phyloP scores from a whole-genome alignment of 2,888 invertebrate genomes.

The Aphrophora alni region DNA sequence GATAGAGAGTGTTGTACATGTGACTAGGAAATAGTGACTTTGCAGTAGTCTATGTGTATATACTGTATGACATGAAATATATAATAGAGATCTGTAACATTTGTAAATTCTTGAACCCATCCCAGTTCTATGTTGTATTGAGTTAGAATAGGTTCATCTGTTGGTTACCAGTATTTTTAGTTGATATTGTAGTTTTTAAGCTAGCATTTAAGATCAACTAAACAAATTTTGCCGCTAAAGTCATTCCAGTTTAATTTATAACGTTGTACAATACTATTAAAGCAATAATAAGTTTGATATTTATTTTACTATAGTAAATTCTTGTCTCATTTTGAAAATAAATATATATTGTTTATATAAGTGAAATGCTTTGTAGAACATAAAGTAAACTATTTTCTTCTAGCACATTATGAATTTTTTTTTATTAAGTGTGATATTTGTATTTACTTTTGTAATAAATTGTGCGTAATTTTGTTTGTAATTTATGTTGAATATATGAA shows the following conservation, averaged over 20 bases:
- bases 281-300: neutral
- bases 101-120: neutral
- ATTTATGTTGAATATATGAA: neutral
- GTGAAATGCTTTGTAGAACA: neutral
- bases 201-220: neutral
- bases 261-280: neutral
- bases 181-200: neutral
- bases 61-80: neutral
- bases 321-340: too few species aligned
- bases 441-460: neutral
- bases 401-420: neutral
- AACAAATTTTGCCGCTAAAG: neutral
- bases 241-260: neutral
- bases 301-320: too few species aligned
- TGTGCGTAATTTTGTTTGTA: neutral
- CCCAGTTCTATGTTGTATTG: neutral
- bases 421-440: neutral
- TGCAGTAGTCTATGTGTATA: neutral
- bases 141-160: neutral
- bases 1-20: neutral
- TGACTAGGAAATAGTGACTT: neutral
- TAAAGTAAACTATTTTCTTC: neutral
- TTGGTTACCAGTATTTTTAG: conserved; percentile 9
- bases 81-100: neutral
- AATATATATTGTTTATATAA: too few species aligned